phyloP scores from a whole-genome alignment of 2,888 invertebrate genomes.

The Machimus rusticus region DNA sequence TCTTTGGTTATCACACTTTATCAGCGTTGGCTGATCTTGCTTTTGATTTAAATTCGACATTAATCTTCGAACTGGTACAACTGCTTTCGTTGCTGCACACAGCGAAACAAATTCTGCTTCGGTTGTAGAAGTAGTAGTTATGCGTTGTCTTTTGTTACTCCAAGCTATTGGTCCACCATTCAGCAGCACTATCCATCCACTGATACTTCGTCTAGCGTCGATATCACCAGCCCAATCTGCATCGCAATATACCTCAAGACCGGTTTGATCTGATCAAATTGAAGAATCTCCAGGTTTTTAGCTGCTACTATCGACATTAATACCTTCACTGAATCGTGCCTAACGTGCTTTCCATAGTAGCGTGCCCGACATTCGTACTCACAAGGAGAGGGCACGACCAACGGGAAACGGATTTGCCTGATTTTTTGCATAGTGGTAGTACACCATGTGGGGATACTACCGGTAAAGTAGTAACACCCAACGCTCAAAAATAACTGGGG shows the following conservation, averaged over 20 bases:
- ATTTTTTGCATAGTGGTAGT: too few relatives aligned
- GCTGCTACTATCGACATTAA: slow-evolving; percentile 47
- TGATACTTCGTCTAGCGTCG: not conserved
- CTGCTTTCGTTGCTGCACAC: not conserved
- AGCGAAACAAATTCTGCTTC: not conserved
- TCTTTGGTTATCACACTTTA: too few relatives aligned
- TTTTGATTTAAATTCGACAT: not conserved
- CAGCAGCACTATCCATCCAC: not conserved
- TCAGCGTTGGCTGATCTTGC: not conserved
- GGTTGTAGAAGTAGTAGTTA: not conserved
- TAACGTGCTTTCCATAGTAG: too few relatives aligned
- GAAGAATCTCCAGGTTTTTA: slow-evolving; percentile 43
- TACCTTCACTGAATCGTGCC: slow-evolving; percentile 45
- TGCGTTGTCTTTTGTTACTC: not conserved
- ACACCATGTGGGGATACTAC: too few relatives aligned
- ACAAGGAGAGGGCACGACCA: too few relatives aligned
- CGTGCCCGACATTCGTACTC: too few relatives aligned
- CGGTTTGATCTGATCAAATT: slow-evolving; percentile 40
- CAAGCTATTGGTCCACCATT: not conserved
- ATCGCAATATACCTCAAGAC: not conserved
- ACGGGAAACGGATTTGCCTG: too few relatives aligned
- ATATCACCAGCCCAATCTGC: not conserved
- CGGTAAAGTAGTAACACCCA: too few relatives aligned
- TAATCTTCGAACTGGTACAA: not conserved
- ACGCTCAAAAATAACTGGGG: too few relatives aligned